A percentile compares a stretch with the other conserved stretches of the same genome.
Conservation (phyloP, 2,888 invertebrate species). For the Caenorhabditis sulstoni region DNA sequence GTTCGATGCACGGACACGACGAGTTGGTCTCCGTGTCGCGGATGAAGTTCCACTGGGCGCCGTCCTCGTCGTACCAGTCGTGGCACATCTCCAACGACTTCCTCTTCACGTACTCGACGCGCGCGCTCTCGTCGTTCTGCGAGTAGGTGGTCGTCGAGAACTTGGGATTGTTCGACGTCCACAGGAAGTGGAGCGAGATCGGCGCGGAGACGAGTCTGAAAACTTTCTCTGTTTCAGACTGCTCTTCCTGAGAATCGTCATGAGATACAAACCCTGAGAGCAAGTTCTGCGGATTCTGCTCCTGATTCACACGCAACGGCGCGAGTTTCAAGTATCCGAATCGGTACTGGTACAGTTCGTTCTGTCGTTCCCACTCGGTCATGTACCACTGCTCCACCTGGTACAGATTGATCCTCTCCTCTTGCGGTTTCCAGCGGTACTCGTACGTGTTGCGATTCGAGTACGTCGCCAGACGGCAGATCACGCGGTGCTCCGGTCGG, state of each 20-base stretch:
- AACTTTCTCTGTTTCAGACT: slow-evolving; percentile 5
- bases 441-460: slow-evolving; percentile 76
- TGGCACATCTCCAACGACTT: slow-evolving; percentile 78
- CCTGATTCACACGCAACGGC: slow-evolving; percentile 71
- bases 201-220: slow-evolving; percentile 77
- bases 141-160: slow-evolving; percentile 71
- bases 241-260: not conserved
- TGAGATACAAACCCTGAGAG: slow-evolving; percentile 58
- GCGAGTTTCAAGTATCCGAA: slow-evolving; percentile 79
- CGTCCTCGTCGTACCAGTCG: slow-evolving; percentile 78
- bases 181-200: slow-evolving; percentile 79
- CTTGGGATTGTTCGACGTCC: slow-evolving; percentile 76
- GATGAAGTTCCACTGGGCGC: slow-evolving; percentile 79
- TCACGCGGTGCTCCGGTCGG: slow-evolving; percentile 76
- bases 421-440: slow-evolving; percentile 76
- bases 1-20: slow-evolving; percentile 88
- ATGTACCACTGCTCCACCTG: slow-evolving; percentile 79
- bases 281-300: slow-evolving; percentile 57
- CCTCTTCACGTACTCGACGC: slow-evolving; percentile 69
- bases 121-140: slow-evolving; percentile 69
- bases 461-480: slow-evolving; percentile 77
- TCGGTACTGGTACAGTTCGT: slow-evolving; percentile 78
- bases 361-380: slow-evolving; percentile 78
- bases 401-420: slow-evolving; percentile 77
- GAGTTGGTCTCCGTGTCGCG: slow-evolving; percentile 80